Evolutionary conservation across 64 coral and sea anemone species (phyloP), one percentile per base, ranked within the genome.

Genomic region (Platygyra sinensis): DNA sequence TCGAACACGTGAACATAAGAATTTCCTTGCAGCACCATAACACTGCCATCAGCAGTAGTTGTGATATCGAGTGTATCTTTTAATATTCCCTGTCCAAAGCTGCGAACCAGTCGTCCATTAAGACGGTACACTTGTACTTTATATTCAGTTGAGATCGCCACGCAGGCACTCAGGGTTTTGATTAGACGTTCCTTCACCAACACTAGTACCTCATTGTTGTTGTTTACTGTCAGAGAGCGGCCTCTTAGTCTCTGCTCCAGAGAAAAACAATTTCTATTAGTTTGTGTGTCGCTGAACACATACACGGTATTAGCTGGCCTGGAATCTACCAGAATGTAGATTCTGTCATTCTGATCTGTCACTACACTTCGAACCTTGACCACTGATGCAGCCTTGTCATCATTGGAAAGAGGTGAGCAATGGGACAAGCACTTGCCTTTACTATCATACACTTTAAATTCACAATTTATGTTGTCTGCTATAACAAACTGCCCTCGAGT

Each of bases 1-100:
- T 31, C 82, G 5, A 89, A 89, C 12, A 77, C 86, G 33, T 82
- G 27, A 62, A 93, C 77, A 65, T 72, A 29, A 19, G 79, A 69
- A 27, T 69, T 25, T 17, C 16, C 0, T 57, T 93, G 77, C 49
- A 93, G 20, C 6, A 93, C 62, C 54, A 93, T 67, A 60, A 88
- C 14, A 24, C 36, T 61, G 24, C 77, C 65, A 57, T 82, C 69
- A 57, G 17, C 54, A 28, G 67, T 20, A 80, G 65, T 8, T 69
- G 65, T 57, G 52, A 91, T 91, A 28, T 20, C 79, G 15, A 39
- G 7, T 49, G 39, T 29, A 36, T 33, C 50, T 61, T 33, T 67
- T 11, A 93, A 65, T 78, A 52, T 49, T 31, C 28, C 69, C 0
- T 38, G 2, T 84, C 86, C 86, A 62, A 89, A 93, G 25, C 19